phyloP scores from a whole-genome alignment of 2,797 vertebrate species.

The Amazonetta brasiliensis region DNA sequence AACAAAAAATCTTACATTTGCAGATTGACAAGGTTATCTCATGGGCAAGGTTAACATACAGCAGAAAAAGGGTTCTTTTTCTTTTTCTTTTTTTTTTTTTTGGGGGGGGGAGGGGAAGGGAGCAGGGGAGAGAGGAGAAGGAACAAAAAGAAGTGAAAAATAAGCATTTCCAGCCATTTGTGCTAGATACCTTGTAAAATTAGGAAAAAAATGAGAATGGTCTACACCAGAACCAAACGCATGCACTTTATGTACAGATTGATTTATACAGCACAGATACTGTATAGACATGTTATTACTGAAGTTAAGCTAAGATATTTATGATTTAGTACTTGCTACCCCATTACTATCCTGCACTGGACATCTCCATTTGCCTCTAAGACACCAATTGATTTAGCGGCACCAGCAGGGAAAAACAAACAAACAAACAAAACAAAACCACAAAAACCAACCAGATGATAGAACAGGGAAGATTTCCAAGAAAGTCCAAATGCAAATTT shows the following conservation, averaged over 20 bases:
- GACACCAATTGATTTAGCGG: not conserved
- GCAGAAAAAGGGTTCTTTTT: not conserved
- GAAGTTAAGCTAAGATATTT: not conserved
- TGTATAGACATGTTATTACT: not conserved
- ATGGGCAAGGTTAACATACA: fast-evolving
- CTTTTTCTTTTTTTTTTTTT: not conserved
- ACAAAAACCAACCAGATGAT: not conserved
- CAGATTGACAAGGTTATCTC: not conserved
- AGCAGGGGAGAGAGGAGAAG: not conserved
- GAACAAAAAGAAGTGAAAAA: not conserved
- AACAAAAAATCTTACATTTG: not conserved
- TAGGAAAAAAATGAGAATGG: not conserved
- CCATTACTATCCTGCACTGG: fast-evolving
- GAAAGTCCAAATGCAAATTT: not conserved
- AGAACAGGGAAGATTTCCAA: not conserved
- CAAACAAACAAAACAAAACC: too few relatives aligned
- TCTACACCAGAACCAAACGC: not conserved
- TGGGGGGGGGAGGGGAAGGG: fast-evolving
- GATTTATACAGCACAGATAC: not conserved
- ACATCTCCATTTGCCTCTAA: not conserved
- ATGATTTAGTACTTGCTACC: not conserved
- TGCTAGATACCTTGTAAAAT: not conserved
- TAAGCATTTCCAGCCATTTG: not conserved
- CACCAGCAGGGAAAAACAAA: not conserved
- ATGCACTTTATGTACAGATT: not conserved